Conservation (phyloP, 2,888 invertebrate genomes). For the Oligia fasciuncula region DNA sequence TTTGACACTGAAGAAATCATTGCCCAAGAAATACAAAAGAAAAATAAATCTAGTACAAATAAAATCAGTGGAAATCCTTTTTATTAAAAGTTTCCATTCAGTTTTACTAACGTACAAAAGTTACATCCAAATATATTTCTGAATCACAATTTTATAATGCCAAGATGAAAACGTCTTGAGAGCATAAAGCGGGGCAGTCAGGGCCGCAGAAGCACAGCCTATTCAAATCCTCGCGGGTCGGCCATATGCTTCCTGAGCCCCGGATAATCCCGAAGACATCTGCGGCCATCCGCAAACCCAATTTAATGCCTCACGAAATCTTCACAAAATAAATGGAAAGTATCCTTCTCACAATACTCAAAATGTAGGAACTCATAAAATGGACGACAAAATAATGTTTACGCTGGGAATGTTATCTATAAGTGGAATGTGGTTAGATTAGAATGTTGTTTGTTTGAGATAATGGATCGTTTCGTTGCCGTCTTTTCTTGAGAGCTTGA, state of each 20-base stretch:
- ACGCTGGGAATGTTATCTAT: constrained; percentile 36
- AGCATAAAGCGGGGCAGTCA: constrained; percentile 48
- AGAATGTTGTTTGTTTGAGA: background rate
- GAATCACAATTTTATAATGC: constrained; percentile 45
- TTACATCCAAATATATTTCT: constrained; percentile 22
- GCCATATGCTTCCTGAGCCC: constrained; percentile 70
- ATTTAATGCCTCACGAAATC: constrained; percentile 86
- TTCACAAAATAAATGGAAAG: constrained; percentile 82
- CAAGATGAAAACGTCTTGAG: constrained; percentile 34
- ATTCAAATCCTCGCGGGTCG: constrained; percentile 76
- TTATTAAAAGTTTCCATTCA: background rate
- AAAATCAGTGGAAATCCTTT: background rate
- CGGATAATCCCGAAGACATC: constrained; percentile 82
- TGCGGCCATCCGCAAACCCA: constrained; percentile 83
- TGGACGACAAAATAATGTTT: constrained; percentile 45
- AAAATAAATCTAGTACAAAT: background rate
- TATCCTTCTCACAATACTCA: constrained; percentile 65
- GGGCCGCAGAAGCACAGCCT: constrained; percentile 63
- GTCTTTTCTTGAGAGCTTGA: background rate
- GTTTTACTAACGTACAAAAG: constrained; percentile 17
- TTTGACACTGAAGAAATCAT: background rate
- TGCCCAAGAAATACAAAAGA: background rate
- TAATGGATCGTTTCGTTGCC: background rate
- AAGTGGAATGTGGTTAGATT: constrained; percentile 23
- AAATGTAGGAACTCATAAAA: constrained; percentile 63